Evolutionary conservation across 2,797 vertebrate species (phyloP), one percentile per base, ranked within the genome.

Genomic region (Typhlichthys subterraneus): DNA sequence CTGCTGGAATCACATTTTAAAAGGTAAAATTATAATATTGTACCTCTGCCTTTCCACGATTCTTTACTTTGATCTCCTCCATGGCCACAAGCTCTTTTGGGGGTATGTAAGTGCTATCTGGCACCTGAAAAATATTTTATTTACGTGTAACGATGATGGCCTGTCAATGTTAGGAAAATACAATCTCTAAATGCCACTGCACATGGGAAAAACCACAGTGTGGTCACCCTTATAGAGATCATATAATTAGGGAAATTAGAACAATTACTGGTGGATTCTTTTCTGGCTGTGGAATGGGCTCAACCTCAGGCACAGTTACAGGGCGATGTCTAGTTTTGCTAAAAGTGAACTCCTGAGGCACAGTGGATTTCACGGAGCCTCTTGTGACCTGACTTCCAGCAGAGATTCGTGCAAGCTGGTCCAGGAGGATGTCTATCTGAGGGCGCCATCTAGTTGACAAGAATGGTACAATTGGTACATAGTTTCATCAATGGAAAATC

Each of bases 321-420:
- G 87, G 53, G 2, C 86, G 91, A 70, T 92, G 90, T 81, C 85
- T 95, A 13, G 94, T 91, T 55, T 84, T 77, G 13, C 92, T 95
- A 75, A 99, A 85, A 69, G 83, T 77, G 83, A 98, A 98, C 81
- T 94, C 94, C 78, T 85, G 87, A 14, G 93, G 92, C 66, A 92
- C 59, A 7, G 95, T 98, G 75, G 79, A 84, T 73, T 77, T 94
- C 14, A 64, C 55, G 0, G 70, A 54, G 47, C 70, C 55, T 88
- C 89, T 93, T 73, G 81, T 85, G 10, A 63, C 15, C 38, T 58
- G 55, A 57, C 46, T 62, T 52, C 12, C 59, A 65, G 54, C 53
- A 50, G 63, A 65, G 49, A 82, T 59, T 85, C 63, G 84, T 9
- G 81, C 83, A 53, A 98, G 89, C 55, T 93, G 83, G 54, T 83